Conservation (phyloP, 2,113 vertebrate genomes). For the Alaudala cheleensis region DNA sequence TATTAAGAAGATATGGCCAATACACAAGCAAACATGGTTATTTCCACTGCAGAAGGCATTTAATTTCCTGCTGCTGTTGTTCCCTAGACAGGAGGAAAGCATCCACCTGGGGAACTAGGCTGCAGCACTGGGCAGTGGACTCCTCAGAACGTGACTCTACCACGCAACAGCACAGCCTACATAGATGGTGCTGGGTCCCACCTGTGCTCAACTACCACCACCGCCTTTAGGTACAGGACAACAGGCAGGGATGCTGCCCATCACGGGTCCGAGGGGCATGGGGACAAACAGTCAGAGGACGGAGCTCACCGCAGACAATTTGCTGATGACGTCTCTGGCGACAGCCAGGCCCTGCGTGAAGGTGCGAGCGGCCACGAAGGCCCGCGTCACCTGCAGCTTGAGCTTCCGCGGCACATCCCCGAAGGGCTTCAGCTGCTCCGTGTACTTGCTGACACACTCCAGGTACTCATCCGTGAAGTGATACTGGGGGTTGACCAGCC, state of each 20-base stretch:
- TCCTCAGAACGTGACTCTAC: not conserved
- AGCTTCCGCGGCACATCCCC: conserved; percentile 95
- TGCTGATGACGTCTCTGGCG: conserved; percentile 86
- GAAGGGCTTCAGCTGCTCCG: conserved; percentile 93
- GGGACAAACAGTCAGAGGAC: not conserved
- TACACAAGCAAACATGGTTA: conserved; percentile 1
- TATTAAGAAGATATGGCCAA: not conserved
- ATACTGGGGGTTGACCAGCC: conserved; percentile 93
- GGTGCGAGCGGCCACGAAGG: conserved; percentile 90
- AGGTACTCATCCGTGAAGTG: conserved; percentile 92
- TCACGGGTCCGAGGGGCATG: fast-evolving
- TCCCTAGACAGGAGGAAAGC: not conserved
- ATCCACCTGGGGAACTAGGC: not conserved
- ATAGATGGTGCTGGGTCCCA: not conserved
- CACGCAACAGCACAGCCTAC: fast-evolving
- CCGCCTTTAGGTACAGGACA: fast-evolving
- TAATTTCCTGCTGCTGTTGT: not conserved
- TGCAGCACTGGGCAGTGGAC: not conserved
- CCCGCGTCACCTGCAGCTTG: conserved; percentile 88
- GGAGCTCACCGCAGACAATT: conserved; percentile 85
- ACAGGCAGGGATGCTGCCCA: not conserved
- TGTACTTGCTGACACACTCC: conserved; percentile 94
- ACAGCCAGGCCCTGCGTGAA: conserved; percentile 88
- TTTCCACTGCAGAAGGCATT: conserved; percentile 9
- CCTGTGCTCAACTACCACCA: not conserved